Conservation (phyloP, 2,113 vertebrate species). For the Nothocercus nigrocapillus region DNA sequence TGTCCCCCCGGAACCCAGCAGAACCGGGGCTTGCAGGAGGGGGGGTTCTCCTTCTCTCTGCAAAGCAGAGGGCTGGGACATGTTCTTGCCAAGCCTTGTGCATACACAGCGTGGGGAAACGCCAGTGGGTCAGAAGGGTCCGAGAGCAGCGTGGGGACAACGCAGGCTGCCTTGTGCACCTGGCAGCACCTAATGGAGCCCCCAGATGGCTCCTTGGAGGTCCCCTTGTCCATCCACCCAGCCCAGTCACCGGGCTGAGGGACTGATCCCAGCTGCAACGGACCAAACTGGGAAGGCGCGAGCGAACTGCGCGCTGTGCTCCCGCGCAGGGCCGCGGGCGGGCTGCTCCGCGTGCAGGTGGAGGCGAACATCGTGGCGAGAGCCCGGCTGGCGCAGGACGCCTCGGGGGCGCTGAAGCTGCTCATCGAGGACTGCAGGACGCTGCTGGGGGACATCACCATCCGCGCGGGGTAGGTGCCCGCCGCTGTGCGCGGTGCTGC, state of each 20-base stretch:
- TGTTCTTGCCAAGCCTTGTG: neutral
- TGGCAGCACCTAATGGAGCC: too few relatives aligned
- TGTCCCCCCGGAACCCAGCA: neutral
- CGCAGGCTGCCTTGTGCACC: too few relatives aligned
- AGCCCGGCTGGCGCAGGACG: slow-evolving; percentile 25
- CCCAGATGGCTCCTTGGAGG: too few relatives aligned
- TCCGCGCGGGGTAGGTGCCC: slow-evolving; percentile 51
- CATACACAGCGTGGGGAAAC: too few relatives aligned
- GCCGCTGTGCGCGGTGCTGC: too few relatives aligned
- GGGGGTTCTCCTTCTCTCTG: neutral
- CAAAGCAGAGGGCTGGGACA: neutral
- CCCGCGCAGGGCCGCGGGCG: neutral
- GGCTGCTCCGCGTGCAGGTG: neutral
- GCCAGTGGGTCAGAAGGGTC: neutral
- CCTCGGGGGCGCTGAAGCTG: neutral
- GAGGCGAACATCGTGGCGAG: slow-evolving; percentile 62
- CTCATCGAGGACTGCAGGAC: slow-evolving; percentile 60
- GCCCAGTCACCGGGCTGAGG: neutral
- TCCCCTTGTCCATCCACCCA: too few relatives aligned
- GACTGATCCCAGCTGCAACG: too few relatives aligned
- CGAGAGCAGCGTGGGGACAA: neutral
- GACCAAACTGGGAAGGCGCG: neutral
- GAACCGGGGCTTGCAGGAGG: rapidly evolving
- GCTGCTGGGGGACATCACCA: slow-evolving; percentile 26
- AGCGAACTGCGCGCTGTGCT: too few relatives aligned